A percentile compares a stretch with the other conserved stretches of the same genome.
These are phyloP conservation scores for Haliclona indistincta DNA, from an alignment of 37 sponge, comb jelly and placozoan species.

Conservation along the genomic window DNA sequence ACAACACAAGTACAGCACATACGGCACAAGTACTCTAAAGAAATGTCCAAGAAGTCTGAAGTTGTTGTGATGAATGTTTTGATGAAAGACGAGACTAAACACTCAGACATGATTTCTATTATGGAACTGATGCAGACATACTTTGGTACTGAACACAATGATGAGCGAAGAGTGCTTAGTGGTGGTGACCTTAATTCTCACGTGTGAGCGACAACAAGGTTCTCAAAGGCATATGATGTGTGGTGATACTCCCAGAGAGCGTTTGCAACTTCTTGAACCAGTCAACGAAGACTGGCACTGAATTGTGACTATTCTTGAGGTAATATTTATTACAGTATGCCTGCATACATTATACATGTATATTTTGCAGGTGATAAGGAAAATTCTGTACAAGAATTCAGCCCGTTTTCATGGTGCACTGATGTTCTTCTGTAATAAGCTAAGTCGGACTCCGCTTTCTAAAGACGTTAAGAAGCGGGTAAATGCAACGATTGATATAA, in stretches of 20 bases:
- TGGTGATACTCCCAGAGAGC: too few relatives aligned
- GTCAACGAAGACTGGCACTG: too few relatives aligned
- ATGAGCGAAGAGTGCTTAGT: not conserved
- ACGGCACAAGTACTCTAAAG: slow-evolving; percentile 21
- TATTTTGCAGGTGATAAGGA: slow-evolving; percentile 7
- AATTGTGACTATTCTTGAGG: too few relatives aligned
- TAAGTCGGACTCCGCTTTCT: not conserved
- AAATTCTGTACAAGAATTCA: slow-evolving; percentile 4
- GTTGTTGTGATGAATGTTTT: slow-evolving; percentile 24
- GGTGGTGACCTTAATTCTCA: slow-evolving; percentile 34
- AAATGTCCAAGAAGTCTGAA: slow-evolving; percentile 24
- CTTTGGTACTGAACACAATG: not conserved
- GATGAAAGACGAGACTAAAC: slow-evolving; percentile 3
- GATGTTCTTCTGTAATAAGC: slow-evolving; percentile 3
- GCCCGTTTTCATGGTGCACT: slow-evolving; percentile 14
- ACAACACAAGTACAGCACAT: too few relatives aligned
- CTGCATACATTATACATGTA: not conserved
- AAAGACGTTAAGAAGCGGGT: slow-evolving; percentile 12
- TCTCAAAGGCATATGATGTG: slow-evolving; percentile 1
- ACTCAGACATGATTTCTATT: slow-evolving; percentile 1
- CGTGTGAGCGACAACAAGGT: slow-evolving; percentile 3
- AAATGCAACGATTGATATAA: slow-evolving; percentile 3
- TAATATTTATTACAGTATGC: too few relatives aligned
- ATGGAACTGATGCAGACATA: not conserved
- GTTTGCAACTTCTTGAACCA: too few relatives aligned